Evolutionary conservation across 1,140 invertebrate genomes (phyloP).

Genomic region (Batillaria attramentaria): DNA sequence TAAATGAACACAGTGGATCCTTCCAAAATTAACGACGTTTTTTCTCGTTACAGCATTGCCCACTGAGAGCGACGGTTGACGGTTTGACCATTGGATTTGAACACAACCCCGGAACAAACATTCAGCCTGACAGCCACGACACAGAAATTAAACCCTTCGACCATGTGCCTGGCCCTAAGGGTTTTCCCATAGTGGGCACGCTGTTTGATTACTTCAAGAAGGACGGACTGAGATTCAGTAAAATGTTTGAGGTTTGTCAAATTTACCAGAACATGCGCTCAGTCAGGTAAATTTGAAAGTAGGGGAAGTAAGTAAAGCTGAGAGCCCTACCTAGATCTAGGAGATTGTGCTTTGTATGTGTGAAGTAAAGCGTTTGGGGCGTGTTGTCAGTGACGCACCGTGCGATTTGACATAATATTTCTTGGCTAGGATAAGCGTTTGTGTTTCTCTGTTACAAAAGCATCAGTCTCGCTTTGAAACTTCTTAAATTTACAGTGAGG

Average conservation of each 20-base stretch:
- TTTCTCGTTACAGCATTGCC: slow-evolving; percentile 45
- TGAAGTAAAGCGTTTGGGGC: no score
- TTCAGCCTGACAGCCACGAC: background rate
- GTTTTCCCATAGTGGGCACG: slow-evolving; percentile 67
- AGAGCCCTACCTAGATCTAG: no score
- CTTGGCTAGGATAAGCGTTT: no score
- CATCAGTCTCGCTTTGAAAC: no score
- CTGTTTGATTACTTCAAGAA: slow-evolving; percentile 69
- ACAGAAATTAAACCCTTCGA: slow-evolving; percentile 54
- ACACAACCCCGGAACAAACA: slow-evolving; percentile 2
- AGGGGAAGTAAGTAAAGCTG: no score
- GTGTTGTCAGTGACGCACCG: no score
- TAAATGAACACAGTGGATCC: background rate
- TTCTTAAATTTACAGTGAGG: no score
- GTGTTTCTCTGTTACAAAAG: no score
- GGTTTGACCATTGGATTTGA: slow-evolving; percentile 31
- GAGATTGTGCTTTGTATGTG: no score
- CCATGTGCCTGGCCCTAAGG: slow-evolving; percentile 67
- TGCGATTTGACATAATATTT: no score
- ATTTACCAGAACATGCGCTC: no score
- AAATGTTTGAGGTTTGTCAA: slow-evolving; percentile 70
- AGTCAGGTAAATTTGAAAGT: no score
- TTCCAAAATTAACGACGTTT: background rate
- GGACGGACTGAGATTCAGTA: slow-evolving; percentile 66
- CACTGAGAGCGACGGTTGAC: slow-evolving; percentile 46